A percentile compares a stretch with the other conserved stretches of the same genome.
phyloP scores from a whole-genome alignment of 2,888 invertebrate species.

The Coronaproctus castanopsis region DNA sequence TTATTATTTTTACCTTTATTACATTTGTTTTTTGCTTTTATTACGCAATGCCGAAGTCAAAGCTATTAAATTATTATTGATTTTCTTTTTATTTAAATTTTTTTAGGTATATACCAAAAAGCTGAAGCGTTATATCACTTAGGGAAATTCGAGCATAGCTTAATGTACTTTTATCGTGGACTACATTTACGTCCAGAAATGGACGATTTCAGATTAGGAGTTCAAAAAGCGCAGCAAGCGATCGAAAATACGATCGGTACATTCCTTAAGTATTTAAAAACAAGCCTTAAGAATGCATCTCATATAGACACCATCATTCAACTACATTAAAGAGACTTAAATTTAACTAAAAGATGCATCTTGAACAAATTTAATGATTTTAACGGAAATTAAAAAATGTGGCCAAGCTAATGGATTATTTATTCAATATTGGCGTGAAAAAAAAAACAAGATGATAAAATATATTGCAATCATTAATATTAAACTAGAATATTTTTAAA shows the following conservation, averaged over 20 bases:
- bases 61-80: not conserved
- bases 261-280: no score
- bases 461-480: no score
- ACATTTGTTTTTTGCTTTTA: conserved; percentile 1
- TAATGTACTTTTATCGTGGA: conserved; percentile 79
- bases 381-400: no score
- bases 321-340: not conserved
- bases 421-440: no score
- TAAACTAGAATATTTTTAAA: no score
- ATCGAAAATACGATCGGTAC: conserved; percentile 71
- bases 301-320: not conserved
- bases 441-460: no score
- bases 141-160: conserved; percentile 79
- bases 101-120: conserved; percentile 57
- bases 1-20: conserved; percentile 3
- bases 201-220: conserved; percentile 38
- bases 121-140: conserved; percentile 80
- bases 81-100: not conserved
- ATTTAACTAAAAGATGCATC: not conserved
- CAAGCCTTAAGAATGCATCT: no score
- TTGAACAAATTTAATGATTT: no score
- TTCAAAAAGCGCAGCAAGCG: conserved; percentile 83
- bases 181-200: conserved; percentile 64
- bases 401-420: no score
- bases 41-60: no score